These are phyloP conservation scores for Hiodon alosoides DNA, from an alignment of 2,113 vertebrate species.

Conservation along the genomic window DNA sequence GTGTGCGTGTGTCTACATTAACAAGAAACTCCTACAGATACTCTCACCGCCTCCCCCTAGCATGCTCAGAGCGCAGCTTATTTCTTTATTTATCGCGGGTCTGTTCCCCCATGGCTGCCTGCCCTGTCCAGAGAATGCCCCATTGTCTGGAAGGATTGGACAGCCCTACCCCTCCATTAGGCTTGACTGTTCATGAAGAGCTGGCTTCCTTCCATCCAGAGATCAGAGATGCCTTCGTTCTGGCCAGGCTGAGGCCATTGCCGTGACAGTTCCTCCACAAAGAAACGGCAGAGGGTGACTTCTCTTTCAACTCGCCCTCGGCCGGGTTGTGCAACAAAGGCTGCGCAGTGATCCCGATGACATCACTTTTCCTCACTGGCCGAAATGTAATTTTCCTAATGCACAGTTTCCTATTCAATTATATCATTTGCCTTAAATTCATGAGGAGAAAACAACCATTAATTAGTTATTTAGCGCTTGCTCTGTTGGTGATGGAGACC, in stretches of 20 bases:
- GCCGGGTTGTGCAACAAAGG: constrained; percentile 35
- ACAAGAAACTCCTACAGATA: too few relatives aligned
- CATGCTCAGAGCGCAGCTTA: neutral
- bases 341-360: constrained; percentile 24
- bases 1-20: too few relatives aligned
- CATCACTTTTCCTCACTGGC: constrained; percentile 54
- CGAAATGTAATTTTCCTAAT: constrained; percentile 49
- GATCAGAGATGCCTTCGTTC: constrained; percentile 44
- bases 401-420: constrained; percentile 57
- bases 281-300: constrained; percentile 47
- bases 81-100: neutral
- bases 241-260: constrained; percentile 14
- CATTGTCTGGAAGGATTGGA: constrained; percentile 50
- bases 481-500: neutral
- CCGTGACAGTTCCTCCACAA: constrained; percentile 37
- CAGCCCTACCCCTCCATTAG: constrained; percentile 47
- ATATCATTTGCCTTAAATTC: constrained; percentile 42
- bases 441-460: constrained; percentile 26
- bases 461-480: constrained; percentile 34
- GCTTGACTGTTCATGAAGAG: constrained; percentile 42
- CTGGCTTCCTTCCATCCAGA: constrained; percentile 48
- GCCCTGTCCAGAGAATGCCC: constrained; percentile 43
- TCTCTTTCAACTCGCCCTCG: constrained; percentile 34
- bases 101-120: constrained; percentile 32
- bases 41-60: neutral